Base-by-base conservation (phyloP, 2,113 vertebrate genomes). In the Paramisgurnus dabryanus region DNA sequence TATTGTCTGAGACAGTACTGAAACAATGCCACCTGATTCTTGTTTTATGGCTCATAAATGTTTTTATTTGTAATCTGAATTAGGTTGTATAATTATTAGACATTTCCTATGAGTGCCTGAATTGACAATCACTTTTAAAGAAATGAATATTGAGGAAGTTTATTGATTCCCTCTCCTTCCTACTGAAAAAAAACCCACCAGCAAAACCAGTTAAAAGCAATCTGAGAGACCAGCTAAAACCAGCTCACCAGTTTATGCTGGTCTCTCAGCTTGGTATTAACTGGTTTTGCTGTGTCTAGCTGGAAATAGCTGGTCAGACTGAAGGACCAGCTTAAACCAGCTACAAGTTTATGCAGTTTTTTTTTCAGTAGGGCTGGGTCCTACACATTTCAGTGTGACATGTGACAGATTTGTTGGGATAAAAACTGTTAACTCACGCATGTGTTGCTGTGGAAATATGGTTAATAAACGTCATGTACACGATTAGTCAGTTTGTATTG, bases 61-160 rank as follows among this genome's bases (percentile, higher is more conserved):
- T 58, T 13, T 12, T 45, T 22, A 40, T 78, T 43, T 78, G 72
- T 13, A 18, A 9, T 69, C 7, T 79, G 18, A 79, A 63, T 55
- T 6, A 55, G 11, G 45, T 34, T 34, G 27, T 34, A 47, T 47
- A 47, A 47, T 7, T 47, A 1, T 27, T 34, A 34, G 65, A 60
- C 60, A 41, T 58, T 70, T 45, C 67, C 41, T 67, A 40, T 45
- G 82, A 85, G 78, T 83, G 81, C 84, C 81, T 85, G 40, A 80
- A 58, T 65, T 65, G 83, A 82, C 77, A 77, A 85, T 80, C 81
- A 66, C 43, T 74, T 50, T 41, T 27, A 61, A 7, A 39, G 27
- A 7, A 45, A 68, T 74, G n/a, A 74, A 67, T 67, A 39, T 7
- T 13, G 68, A 72, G 15, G n/a, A 50, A 75, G 57, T 66, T 68